These are phyloP conservation scores for Phengaris arion DNA, from an alignment of 2,888 invertebrate genomes.

Conservation along the genomic window DNA sequence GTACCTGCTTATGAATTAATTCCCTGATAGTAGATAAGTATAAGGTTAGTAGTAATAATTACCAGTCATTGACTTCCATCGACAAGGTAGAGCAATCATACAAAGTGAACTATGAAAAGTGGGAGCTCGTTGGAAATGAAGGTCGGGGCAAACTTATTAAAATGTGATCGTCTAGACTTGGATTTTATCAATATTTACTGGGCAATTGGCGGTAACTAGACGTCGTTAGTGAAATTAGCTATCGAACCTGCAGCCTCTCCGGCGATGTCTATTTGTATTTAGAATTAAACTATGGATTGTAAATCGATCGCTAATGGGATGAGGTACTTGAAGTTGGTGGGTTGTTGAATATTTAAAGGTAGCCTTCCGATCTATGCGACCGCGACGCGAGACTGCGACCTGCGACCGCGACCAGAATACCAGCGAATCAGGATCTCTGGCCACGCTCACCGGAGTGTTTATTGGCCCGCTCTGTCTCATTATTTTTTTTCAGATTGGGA, in stretches of 20 bases:
- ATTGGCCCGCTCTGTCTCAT: background rate
- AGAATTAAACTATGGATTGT: background rate
- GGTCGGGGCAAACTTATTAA: conserved; percentile 19
- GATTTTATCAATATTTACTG: conserved; percentile 21
- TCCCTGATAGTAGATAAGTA: background rate
- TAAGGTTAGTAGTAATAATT: background rate
- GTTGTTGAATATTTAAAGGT: background rate
- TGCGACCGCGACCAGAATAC: too few relatives aligned
- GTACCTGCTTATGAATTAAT: too few relatives aligned
- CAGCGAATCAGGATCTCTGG: too few relatives aligned
- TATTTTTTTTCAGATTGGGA: conserved; percentile 15
- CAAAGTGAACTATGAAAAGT: conserved; percentile 23
- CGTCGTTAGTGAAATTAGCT: conserved; percentile 20
- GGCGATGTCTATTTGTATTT: background rate
- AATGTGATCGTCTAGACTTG: conserved; percentile 27
- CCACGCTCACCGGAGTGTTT: too few relatives aligned
- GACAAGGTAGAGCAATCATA: conserved; percentile 2
- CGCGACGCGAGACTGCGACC: too few relatives aligned
- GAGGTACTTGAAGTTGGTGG: background rate
- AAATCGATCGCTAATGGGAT: background rate
- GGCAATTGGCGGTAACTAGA: conserved; percentile 16
- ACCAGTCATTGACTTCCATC: background rate
- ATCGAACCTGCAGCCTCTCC: background rate
- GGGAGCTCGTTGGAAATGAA: background rate
- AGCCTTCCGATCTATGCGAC: too few relatives aligned